Evolutionary conservation across 2,888 invertebrate genomes (phyloP), one percentile per base, ranked within the genome.

Genomic region (Meloe dianella): DNA sequence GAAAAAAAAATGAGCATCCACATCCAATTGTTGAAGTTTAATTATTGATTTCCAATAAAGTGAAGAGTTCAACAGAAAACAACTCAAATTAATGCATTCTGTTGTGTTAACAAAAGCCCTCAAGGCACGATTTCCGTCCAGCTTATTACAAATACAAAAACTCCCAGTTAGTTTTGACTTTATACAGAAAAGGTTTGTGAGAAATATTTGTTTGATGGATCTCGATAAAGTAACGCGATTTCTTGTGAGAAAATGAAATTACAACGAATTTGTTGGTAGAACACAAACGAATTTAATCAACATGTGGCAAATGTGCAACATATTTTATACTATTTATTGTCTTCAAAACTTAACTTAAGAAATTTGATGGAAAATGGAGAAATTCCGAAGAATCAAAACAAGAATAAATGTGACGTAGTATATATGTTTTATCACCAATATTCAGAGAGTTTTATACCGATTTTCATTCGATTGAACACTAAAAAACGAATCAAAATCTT

Each of bases 391-490:
- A 72, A 71, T 69, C 63, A 60, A 60, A 68, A 74, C 73, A 73
- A 75, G 74, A 75, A 76, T 76, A 76, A 75, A 76, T 75, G 71
- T 70, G 72, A 74, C 73, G 72, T 70, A 71, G 71, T 72, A 67
- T 73, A 66, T 74, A 77, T 79, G 76, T 80, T 79, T 79, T 79
- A 80, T 79, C 78, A 75, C 78, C 78, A 77, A 75, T 77, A 79
- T 80, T 78, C 77, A 73, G 74, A 73, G 74, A 77, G 76, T 79
- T 80, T 80, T 79, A 79, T 79, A 74, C 79, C 79, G 77, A 80
- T 80, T 79, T 80, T 79, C 79, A 78, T 79, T 78, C 79, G 79
- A 79, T 78, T 80, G 79, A 78, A 79, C 79, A 79, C 75, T 78
- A 79, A 78, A 78, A 79, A 80, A 79, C 77, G 77, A 79, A 79